A percentile compares a stretch with the other conserved stretches of the same genome.
These are phyloP conservation scores for Noctilio leporinus DNA, from an alignment of 2,113 vertebrate species.

Conservation along the genomic window DNA sequence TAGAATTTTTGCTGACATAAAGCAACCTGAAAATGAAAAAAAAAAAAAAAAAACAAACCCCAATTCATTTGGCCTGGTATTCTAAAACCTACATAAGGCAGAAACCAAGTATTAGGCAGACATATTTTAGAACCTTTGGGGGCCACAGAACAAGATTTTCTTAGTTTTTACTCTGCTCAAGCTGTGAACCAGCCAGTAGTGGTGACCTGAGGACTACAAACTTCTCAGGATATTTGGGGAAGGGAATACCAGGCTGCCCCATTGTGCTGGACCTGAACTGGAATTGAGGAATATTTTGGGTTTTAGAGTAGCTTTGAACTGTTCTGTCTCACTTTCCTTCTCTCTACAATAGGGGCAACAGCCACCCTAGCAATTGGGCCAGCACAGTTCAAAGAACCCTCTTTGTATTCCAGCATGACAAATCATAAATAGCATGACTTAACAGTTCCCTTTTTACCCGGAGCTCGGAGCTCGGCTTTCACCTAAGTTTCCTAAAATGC, in stretches of 20 bases:
- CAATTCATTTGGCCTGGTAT: slow-evolving; percentile 20
- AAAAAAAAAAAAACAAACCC: background rate
- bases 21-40: slow-evolving; percentile 32
- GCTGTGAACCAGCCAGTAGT: background rate
- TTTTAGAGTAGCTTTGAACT: background rate
- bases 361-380: background rate
- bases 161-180: background rate
- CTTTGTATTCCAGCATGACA: background rate
- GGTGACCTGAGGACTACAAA: background rate
- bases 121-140: background rate
- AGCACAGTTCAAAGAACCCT: background rate
- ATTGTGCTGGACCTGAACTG: background rate
- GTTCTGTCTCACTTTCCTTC: background rate
- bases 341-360: background rate
- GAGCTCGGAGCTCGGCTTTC: background rate
- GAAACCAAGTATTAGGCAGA: background rate
- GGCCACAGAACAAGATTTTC: background rate
- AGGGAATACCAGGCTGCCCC: background rate
- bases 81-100: slow-evolving; percentile 13
- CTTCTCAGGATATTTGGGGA: background rate
- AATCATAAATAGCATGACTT: background rate
- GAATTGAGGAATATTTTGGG: background rate
- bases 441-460: background rate
- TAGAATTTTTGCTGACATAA: slow-evolving; percentile 37
- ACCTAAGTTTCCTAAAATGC: background rate